Conservation (phyloP, 2,888 invertebrate species). For the Drosophila multiciliata region DNA sequence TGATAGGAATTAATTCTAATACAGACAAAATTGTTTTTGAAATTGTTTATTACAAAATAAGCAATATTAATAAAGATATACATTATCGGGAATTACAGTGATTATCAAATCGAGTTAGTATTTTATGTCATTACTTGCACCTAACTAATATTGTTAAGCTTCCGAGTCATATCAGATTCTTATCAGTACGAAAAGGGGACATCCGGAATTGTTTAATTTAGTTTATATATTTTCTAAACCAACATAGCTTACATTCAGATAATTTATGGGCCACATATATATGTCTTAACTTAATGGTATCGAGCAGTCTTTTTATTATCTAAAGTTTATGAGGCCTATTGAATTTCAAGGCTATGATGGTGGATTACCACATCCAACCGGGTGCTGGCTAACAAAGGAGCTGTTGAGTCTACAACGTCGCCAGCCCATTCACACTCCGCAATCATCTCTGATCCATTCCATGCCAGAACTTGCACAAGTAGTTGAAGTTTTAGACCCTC, state of each 20-base stretch:
- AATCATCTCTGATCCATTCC: constrained; percentile 9
- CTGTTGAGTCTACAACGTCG: background rate
- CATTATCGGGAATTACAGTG: background rate
- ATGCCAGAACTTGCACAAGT: constrained; percentile 86
- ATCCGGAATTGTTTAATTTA: background rate
- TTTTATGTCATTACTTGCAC: background rate
- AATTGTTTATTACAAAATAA: background rate
- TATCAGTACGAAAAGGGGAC: background rate
- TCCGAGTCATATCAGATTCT: background rate
- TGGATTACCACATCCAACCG: constrained; percentile 50
- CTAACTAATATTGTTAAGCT: background rate
- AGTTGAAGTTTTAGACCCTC: constrained; percentile 87
- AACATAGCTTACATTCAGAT: background rate
- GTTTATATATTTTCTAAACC: background rate
- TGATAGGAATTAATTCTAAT: background rate
- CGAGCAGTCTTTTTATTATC: background rate
- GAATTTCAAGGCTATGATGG: constrained; percentile 17
- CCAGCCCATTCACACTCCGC: constrained; percentile 6
- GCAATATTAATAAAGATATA: background rate
- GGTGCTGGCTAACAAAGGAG: constrained; percentile 18
- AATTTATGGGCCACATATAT: background rate
- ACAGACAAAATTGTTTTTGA: background rate
- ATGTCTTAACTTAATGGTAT: background rate
- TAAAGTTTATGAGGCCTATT: background rate
- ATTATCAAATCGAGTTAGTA: background rate